phyloP scores from a whole-genome alignment of 2,113 vertebrate species.

The Trematocara stigmaticum region DNA sequence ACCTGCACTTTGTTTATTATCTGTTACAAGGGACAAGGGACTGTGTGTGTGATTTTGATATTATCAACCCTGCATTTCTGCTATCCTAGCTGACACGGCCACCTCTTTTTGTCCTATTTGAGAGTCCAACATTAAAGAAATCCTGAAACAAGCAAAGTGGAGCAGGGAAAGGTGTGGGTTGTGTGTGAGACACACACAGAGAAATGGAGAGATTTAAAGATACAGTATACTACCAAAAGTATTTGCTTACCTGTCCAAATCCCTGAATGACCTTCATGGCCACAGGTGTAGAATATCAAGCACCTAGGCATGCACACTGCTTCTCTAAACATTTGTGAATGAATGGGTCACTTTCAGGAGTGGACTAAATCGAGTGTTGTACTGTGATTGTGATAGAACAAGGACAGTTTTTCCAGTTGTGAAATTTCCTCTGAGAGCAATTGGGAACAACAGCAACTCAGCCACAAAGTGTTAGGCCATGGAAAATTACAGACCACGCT shows the following conservation, averaged over 20 bases:
- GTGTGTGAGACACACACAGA: neutral
- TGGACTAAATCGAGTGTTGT: neutral
- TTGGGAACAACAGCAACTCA: neutral
- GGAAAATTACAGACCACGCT: neutral
- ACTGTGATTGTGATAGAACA: neutral
- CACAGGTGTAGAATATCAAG: neutral
- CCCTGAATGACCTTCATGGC: neutral
- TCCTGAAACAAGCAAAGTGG: neutral
- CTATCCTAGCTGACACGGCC: neutral
- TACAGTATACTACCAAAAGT: neutral
- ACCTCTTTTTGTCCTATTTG: slow-evolving; percentile 6
- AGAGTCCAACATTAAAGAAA: neutral
- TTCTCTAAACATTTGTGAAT: neutral
- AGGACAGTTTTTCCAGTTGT: neutral
- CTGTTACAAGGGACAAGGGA: slow-evolving; percentile 45
- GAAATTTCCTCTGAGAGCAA: neutral
- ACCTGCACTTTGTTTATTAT: slow-evolving; percentile 68
- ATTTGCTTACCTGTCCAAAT: neutral
- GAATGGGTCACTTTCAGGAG: neutral
- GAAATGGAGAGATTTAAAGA: neutral
- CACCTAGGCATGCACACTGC: neutral
- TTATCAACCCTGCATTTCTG: neutral
- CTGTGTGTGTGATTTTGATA: slow-evolving; percentile 3
- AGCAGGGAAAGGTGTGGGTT: neutral
- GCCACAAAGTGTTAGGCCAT: neutral